Evolutionary conservation across 2,797 vertebrate genomes (phyloP), one percentile per base, ranked within the genome.

Genomic region (Aselliscus stoliczkanus): DNA sequence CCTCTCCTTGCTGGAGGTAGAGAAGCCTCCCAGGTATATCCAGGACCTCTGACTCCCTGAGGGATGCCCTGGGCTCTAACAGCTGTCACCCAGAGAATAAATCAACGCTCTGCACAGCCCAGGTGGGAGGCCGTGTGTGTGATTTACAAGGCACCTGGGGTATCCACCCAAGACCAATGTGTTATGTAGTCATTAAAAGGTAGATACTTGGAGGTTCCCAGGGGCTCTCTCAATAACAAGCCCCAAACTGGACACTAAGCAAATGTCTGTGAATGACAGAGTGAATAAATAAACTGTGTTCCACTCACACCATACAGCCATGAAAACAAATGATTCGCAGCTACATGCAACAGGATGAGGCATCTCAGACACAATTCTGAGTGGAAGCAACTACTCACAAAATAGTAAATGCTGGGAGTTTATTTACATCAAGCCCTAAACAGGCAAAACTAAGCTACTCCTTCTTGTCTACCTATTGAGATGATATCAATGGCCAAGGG

Each of bases 281-380:
- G 13, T 2, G 90, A 69, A 23, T 14, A 39, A 25, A 56, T 9
- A 11, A 5, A 21, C 0, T 0, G 7, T 8, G 18, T 14, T 31
- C 21, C 34, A 0, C 0, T 60, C 42, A 23, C 64, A 7, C 34
- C 4, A 39, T 4, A 6, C 1, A 2, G 69, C 56, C 12, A 20
- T 0, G 5, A 9, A 14, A 76, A 21, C 0, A 9, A 8, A 29
- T 31, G 29, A 2, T 2, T 18, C 9, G 4, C 0, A 9, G 23
- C 31, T 1, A 21, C 2, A 0, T 0, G 14, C 1, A 9, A 2
- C 17, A 17, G 85, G 2, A 10, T 0, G 4, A 52, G 23, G 23
- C 2, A 0, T 2, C 70, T 18, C 37, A 11, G 56, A n/a, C 13
- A 8, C n/a, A 0, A 7, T 2, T 27, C 0, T 23, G 39, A 88